phyloP scores from a whole-genome alignment of 2,888 invertebrate genomes.

The Oligia strigilis region DNA sequence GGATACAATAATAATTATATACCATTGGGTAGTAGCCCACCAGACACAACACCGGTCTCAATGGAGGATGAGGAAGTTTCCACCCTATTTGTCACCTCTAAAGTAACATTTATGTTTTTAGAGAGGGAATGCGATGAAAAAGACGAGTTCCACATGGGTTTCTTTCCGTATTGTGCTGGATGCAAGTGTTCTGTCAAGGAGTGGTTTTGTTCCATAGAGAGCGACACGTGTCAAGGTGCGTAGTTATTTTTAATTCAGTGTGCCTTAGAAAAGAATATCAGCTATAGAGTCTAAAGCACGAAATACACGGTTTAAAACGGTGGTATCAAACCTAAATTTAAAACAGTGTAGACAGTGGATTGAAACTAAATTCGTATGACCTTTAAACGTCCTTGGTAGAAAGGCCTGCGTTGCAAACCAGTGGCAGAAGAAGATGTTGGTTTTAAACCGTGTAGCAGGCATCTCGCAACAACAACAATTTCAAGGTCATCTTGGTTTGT shows the following conservation, averaged over 20 bases:
- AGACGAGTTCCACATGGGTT: slow-evolving; percentile 52
- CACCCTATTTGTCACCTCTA: not conserved
- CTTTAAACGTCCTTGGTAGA: too few relatives aligned
- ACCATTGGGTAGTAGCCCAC: too few relatives aligned
- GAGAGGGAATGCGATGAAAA: slow-evolving; percentile 42
- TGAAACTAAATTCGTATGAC: too few relatives aligned
- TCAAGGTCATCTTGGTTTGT: too few relatives aligned
- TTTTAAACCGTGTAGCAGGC: too few relatives aligned
- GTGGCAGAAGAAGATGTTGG: too few relatives aligned
- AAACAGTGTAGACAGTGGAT: too few relatives aligned
- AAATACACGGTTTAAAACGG: too few relatives aligned
- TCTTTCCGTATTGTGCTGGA: slow-evolving; percentile 36
- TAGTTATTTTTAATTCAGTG: not conserved
- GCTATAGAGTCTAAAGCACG: not conserved
- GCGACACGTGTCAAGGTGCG: slow-evolving; percentile 17
- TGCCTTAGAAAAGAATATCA: not conserved
- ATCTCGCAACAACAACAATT: too few relatives aligned
- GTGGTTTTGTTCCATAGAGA: slow-evolving; percentile 47
- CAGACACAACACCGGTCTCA: not conserved
- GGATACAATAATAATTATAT: too few relatives aligned
- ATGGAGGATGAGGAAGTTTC: not conserved
- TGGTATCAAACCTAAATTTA: too few relatives aligned
- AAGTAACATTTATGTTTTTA: slow-evolving; percentile 12
- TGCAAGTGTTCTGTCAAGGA: slow-evolving; percentile 49
- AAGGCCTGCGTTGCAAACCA: too few relatives aligned